Conservation (phyloP, 2,113 vertebrate genomes). For the Nerophis lumbriciformis region DNA sequence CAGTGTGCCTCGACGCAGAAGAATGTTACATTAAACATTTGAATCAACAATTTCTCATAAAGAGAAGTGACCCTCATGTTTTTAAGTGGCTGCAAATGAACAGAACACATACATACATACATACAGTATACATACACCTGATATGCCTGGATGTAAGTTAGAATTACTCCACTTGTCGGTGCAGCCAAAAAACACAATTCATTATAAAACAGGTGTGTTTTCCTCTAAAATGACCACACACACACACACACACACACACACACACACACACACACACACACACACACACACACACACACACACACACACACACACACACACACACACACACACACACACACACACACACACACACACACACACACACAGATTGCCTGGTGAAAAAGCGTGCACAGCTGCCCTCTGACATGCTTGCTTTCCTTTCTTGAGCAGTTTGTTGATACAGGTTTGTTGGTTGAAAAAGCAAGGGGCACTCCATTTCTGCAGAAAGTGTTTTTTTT, state of each 20-base stretch:
- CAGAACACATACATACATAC: background rate
- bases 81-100: conserved; percentile 9
- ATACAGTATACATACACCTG: conserved; percentile 2
- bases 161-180: conserved; percentile 18
- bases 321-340: background rate
- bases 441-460: conserved; percentile 39
- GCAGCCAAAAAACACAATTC: conserved; percentile 46
- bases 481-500: background rate
- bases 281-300: background rate
- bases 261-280: no score
- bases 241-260: background rate
- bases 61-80: background rate
- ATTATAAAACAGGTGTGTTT: conserved; percentile 56
- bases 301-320: background rate
- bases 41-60: background rate
- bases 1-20: background rate
- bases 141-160: conserved; percentile 1
- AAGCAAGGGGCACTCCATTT: conserved; percentile 4
- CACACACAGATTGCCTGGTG: conserved; percentile 21
- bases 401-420: conserved; percentile 22
- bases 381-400: conserved; percentile 36
- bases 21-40: background rate
- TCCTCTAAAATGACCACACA: conserved; percentile 41
- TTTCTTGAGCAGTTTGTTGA: conserved; percentile 26
- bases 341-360: background rate